phyloP scores from a whole-genome alignment of 2,888 invertebrate genomes.

The Bellardia pandia region DNA sequence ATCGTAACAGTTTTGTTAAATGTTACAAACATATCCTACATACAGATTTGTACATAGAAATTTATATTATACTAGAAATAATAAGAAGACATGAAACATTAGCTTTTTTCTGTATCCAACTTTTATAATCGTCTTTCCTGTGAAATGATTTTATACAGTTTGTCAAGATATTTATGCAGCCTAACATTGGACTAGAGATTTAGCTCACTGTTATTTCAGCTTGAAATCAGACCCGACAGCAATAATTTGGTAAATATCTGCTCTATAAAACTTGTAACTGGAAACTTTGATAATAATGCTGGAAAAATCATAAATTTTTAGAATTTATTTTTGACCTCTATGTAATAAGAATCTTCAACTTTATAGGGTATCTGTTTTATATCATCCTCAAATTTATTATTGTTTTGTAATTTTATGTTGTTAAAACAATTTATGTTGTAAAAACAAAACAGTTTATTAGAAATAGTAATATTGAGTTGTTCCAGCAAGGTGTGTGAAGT shows the following conservation, averaged over 20 bases:
- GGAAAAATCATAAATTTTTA: too few species aligned
- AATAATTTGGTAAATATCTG: too few species aligned
- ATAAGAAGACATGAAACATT: slow-evolving; percentile 26
- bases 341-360: too few species aligned
- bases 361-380: neutral
- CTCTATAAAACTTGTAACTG: too few species aligned
- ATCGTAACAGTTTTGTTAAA: neutral
- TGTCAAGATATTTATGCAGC: too few species aligned
- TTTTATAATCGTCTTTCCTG: neutral
- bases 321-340: too few species aligned
- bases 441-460: too few species aligned
- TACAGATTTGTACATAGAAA: neutral
- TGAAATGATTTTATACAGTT: too few species aligned
- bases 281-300: too few species aligned
- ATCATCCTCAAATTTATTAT: neutral
- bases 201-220: too few species aligned
- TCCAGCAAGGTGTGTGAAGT: neutral
- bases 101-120: slow-evolving; percentile 1
- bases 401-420: neutral
- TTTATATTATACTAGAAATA: neutral
- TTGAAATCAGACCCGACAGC: too few species aligned
- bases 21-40: neutral
- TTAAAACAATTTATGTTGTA: neutral
- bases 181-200: too few species aligned
- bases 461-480: neutral